phyloP scores from a whole-genome alignment of 2,888 invertebrate species.

The Acrobasis repandana region DNA sequence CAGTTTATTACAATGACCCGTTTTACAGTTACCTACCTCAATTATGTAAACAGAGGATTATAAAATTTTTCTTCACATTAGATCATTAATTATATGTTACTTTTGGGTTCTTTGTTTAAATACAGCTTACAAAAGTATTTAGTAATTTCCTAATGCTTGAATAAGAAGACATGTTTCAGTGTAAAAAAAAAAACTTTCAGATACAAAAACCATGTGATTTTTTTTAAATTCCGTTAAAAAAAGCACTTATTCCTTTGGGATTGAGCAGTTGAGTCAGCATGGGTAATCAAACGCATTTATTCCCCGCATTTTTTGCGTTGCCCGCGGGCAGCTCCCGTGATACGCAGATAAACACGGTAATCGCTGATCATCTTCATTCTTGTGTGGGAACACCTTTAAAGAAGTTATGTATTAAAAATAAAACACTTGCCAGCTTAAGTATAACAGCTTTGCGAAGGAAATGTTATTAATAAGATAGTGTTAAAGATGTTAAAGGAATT shows the following conservation, averaged over 20 bases:
- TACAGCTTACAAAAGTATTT: too few relatives aligned
- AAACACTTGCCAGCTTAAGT: neutral
- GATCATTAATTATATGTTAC: too few relatives aligned
- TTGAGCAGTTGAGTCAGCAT: constrained; percentile 5
- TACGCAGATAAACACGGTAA: constrained; percentile 66
- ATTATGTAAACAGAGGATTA: too few relatives aligned
- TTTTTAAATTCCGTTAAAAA: neutral
- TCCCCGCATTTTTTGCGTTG: constrained; percentile 34
- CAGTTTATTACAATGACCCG: too few relatives aligned
- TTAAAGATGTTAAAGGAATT: neutral
- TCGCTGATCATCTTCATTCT: constrained; percentile 56
- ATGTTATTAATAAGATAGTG: neutral
- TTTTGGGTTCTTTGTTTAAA: too few relatives aligned
- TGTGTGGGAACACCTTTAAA: constrained; percentile 43
- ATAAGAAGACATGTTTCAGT: too few relatives aligned
- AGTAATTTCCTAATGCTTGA: too few relatives aligned
- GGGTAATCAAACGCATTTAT: constrained; percentile 22
- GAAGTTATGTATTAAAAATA: constrained; percentile 8
- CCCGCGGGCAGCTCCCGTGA: constrained; percentile 59
- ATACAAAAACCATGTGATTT: neutral
- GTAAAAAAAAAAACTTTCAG: neutral
- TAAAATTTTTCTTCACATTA: too few relatives aligned
- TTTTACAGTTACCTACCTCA: too few relatives aligned
- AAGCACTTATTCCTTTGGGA: neutral
- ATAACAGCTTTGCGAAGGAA: too few relatives aligned